Base-by-base conservation (phyloP, 2,113 vertebrate species). In the Erinaceus europaeus region DNA sequence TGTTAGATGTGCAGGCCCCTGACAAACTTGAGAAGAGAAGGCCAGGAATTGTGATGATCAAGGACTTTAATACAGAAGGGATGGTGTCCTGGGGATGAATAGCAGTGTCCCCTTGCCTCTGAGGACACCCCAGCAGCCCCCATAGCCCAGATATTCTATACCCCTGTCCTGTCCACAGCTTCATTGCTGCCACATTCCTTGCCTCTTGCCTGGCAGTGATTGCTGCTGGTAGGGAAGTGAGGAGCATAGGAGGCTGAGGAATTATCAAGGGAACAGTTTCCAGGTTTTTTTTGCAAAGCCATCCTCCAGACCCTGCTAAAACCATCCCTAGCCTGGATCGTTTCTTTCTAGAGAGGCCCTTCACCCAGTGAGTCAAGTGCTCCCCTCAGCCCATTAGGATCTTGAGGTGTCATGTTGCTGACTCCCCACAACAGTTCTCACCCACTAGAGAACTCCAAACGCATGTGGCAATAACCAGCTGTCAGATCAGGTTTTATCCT, bases 391-490 rank as follows among this genome's bases (percentile, higher is more conserved):
- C 3, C 42, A 21, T 40, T 46, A 6, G 40, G 2, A 78, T 9
- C 14, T 36, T 53, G 0, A 2, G 32, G 79, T 44, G 1, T 17
- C 4, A n/a, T n/a, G n/a, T 0, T 0, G 12, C 40, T 12, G 27
- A 15, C 32, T 64, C 48, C 34, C 57, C 38, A 59, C 15, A 18
- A 32, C 50, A 55, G 38, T 25, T 68, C 80, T 25, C 12, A 25
- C 42, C 73, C 52, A 65, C 67, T 73, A 13, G 4, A 38, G 1
- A 5, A 8, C 4, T 85, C 85, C 52, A 38, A 36, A 4, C 74
- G 71, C 48, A 64, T 21, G 53, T 50, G 9, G 23, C 44, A 61
- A 91, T 72, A 95, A 93, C 0, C 8, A 92, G 50, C n/a, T 90
- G 71, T 53, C 86, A 71, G 48, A 72, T 2, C 65, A 57, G 25